phyloP scores from a whole-genome alignment of 2,113 vertebrate species.

The Charadrius vociferus region DNA sequence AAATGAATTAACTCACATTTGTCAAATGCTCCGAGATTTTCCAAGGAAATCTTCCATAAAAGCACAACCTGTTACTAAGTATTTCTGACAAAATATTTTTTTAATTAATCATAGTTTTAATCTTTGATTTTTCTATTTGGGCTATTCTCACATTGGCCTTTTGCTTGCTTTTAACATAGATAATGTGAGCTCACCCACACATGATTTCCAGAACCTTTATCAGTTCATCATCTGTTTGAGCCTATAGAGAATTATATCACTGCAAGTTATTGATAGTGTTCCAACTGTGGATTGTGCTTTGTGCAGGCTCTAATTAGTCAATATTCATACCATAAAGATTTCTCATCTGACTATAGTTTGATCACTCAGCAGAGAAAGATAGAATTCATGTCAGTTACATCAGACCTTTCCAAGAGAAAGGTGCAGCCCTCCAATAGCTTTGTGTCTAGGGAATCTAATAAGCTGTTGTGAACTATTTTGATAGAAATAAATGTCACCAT shows the following conservation, averaged over 20 bases:
- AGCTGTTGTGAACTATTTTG: neutral
- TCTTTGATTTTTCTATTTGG: neutral
- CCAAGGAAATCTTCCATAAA: neutral
- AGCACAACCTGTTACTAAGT: neutral
- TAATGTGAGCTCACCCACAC: neutral
- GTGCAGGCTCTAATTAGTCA: neutral
- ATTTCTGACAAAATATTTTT: slow-evolving; percentile 13
- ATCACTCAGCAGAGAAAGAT: neutral
- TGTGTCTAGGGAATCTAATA: neutral
- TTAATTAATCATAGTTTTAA: neutral
- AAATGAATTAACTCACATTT: neutral
- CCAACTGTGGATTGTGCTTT: neutral
- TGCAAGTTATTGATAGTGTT: neutral
- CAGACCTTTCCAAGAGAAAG: neutral
- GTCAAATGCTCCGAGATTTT: neutral
- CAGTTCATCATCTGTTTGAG: neutral
- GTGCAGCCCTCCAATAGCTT: neutral
- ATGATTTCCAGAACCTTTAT: neutral
- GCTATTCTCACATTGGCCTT: neutral
- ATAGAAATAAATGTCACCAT: neutral
- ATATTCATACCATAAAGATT: neutral
- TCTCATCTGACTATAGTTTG: neutral
- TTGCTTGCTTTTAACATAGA: neutral
- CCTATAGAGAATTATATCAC: neutral
- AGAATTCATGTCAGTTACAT: neutral